phyloP scores from a whole-genome alignment of 2,888 invertebrate species.

The Octonoba sinensis region DNA sequence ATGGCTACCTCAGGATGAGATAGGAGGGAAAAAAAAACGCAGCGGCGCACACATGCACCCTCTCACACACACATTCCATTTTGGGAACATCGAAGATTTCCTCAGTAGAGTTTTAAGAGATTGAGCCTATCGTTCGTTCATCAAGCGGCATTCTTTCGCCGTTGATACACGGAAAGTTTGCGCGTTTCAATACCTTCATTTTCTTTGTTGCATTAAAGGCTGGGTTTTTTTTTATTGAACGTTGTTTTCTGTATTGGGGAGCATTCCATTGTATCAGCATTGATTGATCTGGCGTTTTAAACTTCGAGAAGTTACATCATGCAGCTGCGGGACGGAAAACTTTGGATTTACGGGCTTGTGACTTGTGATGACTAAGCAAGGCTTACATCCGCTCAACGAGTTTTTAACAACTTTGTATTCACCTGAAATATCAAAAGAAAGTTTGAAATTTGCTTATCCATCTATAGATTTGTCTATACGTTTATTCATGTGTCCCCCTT shows the following conservation, averaged over 20 bases:
- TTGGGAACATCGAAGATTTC: conserved; percentile 42
- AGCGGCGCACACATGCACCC: conserved; percentile 17
- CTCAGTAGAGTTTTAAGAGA: conserved; percentile 42
- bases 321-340: conserved; percentile 5
- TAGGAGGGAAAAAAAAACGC: conserved; percentile 1
- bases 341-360: conserved; percentile 24
- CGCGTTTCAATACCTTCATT: conserved; percentile 52
- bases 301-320: conserved; percentile 40
- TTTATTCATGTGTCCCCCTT: too few relatives aligned
- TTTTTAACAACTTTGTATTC: too few relatives aligned
- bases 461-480: too few relatives aligned
- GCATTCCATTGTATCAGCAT: conserved; percentile 46
- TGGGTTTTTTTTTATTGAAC: conserved; percentile 21
- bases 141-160: conserved; percentile 43
- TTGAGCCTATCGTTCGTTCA: conserved; percentile 47
- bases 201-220: conserved; percentile 49
- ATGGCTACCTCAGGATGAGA: conserved; percentile 43
- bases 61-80: conserved; percentile 35
- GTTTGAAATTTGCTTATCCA: too few relatives aligned
- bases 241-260: conserved; percentile 32
- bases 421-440: too few relatives aligned
- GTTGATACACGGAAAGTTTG: conserved; percentile 47
- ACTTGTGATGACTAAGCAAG: background rate
- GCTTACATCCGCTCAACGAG: too few relatives aligned
- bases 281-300: conserved; percentile 56